phyloP scores from a whole-genome alignment of 1,140 invertebrate genomes.

The Vanessa tameamea region DNA sequence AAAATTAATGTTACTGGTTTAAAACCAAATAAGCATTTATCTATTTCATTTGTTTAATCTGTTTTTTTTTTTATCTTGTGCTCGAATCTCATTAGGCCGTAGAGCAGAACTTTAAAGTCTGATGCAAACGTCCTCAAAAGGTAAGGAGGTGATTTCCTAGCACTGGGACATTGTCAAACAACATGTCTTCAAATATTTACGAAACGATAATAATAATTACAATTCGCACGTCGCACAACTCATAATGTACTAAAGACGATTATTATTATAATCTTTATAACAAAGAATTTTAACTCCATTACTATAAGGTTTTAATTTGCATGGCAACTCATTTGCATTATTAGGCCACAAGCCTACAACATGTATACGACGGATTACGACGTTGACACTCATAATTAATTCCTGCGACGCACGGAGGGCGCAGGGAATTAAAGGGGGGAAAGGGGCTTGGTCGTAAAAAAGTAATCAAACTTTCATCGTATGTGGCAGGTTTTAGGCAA shows the following conservation, averaged over 20 bases:
- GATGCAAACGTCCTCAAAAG: too few species aligned
- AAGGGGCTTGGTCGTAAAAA: slow-evolving; percentile 46
- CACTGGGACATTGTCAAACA: too few species aligned
- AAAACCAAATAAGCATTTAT: too few species aligned
- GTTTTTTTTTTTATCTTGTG: too few species aligned
- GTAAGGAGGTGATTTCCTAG: too few species aligned
- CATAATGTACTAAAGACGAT: background rate
- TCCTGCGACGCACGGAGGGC: slow-evolving; percentile 24
- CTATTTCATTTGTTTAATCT: too few species aligned
- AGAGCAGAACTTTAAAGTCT: too few species aligned
- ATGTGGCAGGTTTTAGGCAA: slow-evolving; percentile 36
- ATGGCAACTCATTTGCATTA: slow-evolving; percentile 8
- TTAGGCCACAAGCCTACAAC: slow-evolving; percentile 11
- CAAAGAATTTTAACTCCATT: background rate
- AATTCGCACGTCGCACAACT: background rate
- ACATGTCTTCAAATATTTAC: background rate
- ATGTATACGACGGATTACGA: slow-evolving; percentile 26
- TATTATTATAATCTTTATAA: background rate
- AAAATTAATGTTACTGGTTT: too few species aligned
- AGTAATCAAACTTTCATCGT: slow-evolving; percentile 55
- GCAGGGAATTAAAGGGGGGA: background rate
- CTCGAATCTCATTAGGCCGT: too few species aligned
- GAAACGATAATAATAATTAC: background rate
- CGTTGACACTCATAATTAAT: slow-evolving; percentile 50
- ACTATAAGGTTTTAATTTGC: background rate